Evolutionary conservation across 2,113 vertebrate genomes (phyloP).

Genomic region (Phodopus roborovskii): DNA sequence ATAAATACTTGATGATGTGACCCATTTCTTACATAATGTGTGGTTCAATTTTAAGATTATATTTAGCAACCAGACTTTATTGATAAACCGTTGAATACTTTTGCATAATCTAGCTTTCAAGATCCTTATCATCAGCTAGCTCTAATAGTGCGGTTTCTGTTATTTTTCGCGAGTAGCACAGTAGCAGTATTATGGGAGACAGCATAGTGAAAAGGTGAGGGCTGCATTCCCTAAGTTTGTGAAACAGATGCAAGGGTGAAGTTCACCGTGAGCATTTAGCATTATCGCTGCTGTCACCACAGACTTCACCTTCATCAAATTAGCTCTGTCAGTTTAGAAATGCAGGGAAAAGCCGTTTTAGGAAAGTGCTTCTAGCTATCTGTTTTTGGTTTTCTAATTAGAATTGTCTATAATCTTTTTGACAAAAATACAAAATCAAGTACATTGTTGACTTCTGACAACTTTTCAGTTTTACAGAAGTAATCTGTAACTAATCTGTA

Average conservation of each 20-base stretch:
- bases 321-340: not conserved
- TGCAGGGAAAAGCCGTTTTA: not conserved
- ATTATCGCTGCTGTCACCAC: not conserved
- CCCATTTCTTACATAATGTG: slow-evolving; percentile 72
- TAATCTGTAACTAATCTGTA: too few relatives aligned
- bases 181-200: not conserved
- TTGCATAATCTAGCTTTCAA: slow-evolving; percentile 7
- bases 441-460: not conserved
- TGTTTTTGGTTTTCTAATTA: slow-evolving; percentile 29
- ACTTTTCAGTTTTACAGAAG: slow-evolving; percentile 4
- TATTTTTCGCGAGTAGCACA: not conserved
- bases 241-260: not conserved
- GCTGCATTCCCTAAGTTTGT: not conserved
- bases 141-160: not conserved
- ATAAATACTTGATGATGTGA: slow-evolving; percentile 16
- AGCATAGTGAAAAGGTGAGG: not conserved
- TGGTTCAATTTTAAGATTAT: not conserved
- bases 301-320: not conserved
- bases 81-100: not conserved
- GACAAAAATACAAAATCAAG: not conserved
- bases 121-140: not conserved
- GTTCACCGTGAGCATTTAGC: not conserved
- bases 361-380: not conserved
- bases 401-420: not conserved
- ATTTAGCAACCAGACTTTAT: slow-evolving; percentile 1